Evolutionary conservation across 2,888 invertebrate species (phyloP).

Genomic region (Nemapogon koenigi): DNA sequence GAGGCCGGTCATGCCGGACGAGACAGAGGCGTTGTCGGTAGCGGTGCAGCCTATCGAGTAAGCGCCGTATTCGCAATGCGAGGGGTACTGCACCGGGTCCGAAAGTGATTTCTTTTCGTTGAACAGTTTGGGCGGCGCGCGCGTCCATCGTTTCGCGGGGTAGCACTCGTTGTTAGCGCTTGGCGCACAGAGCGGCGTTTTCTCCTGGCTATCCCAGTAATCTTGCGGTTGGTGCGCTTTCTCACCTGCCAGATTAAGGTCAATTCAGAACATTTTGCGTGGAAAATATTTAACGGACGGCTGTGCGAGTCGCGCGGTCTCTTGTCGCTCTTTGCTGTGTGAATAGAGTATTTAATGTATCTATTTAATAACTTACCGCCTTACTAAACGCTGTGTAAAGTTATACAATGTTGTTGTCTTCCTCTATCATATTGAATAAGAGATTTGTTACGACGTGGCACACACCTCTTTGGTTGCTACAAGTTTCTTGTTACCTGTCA

Average conservation of each 20-base stretch:
- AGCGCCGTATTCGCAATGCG: constrained; percentile 5
- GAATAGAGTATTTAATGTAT: no score
- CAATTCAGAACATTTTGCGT: no score
- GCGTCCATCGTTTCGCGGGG: constrained; percentile 1
- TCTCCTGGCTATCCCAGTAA: constrained; percentile 5
- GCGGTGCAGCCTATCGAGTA: constrained; percentile 7
- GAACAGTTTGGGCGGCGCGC: background rate
- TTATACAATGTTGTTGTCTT: no score
- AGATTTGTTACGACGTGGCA: no score
- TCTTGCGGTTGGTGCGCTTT: background rate
- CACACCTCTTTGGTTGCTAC: no score
- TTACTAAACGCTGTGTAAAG: no score
- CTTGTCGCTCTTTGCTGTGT: no score
- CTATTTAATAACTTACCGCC: no score
- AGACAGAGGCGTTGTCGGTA: background rate
- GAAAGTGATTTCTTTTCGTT: background rate
- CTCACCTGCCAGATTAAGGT: constrained; percentile 6
- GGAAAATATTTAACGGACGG: no score
- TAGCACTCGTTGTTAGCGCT: background rate
- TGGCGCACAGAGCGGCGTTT: constrained; percentile 1
- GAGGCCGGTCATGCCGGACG: background rate
- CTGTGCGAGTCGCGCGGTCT: no score
- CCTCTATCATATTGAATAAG: no score
- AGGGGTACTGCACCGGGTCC: background rate
- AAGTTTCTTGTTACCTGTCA: no score